A percentile compares a stretch with the other conserved stretches of the same genome.
These are phyloP conservation scores for Zaprionus africanus DNA, from an alignment of 1,140 invertebrate genomes.

Conservation along the genomic window DNA sequence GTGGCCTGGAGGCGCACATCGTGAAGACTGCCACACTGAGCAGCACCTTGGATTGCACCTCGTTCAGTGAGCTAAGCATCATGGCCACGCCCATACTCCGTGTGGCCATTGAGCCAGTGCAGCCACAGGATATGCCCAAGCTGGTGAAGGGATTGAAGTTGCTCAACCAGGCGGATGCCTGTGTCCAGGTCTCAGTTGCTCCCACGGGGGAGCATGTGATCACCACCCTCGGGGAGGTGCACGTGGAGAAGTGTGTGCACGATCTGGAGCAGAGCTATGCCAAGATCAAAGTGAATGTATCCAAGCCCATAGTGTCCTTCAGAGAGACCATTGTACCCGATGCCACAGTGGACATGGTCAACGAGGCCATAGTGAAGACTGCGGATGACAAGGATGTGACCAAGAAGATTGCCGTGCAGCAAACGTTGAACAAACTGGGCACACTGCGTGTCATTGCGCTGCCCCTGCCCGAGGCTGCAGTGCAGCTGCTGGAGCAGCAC, in stretches of 20 bases:
- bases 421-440: conserved; percentile 90
- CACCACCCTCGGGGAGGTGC: conserved; percentile 98
- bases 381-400: conserved; percentile 85
- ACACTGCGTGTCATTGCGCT: conserved; percentile 91
- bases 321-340: conserved; percentile 95
- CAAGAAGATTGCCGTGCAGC: conserved; percentile 86
- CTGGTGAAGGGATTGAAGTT: conserved; percentile 89
- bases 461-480: conserved; percentile 91
- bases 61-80: conserved; percentile 93
- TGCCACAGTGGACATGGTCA: conserved; percentile 94
- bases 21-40: conserved; percentile 97
- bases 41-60: conserved; percentile 92
- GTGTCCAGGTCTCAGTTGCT: conserved; percentile 95
- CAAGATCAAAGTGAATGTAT: conserved; percentile 95
- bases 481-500: conserved; percentile 87
- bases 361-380: conserved; percentile 91
- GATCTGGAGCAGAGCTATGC: conserved; percentile 93
- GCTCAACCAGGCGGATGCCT: conserved; percentile 91
- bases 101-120: conserved; percentile 96
- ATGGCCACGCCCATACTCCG: conserved; percentile 95
- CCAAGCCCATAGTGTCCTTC: conserved; percentile 98
- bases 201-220: conserved; percentile 98
- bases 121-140: conserved; percentile 91
- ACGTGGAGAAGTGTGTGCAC: conserved; percentile 96
- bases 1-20: conserved; percentile 93